Base-by-base conservation (phyloP, 1,140 invertebrate species). In the Meloidogyne floridensis region DNA sequence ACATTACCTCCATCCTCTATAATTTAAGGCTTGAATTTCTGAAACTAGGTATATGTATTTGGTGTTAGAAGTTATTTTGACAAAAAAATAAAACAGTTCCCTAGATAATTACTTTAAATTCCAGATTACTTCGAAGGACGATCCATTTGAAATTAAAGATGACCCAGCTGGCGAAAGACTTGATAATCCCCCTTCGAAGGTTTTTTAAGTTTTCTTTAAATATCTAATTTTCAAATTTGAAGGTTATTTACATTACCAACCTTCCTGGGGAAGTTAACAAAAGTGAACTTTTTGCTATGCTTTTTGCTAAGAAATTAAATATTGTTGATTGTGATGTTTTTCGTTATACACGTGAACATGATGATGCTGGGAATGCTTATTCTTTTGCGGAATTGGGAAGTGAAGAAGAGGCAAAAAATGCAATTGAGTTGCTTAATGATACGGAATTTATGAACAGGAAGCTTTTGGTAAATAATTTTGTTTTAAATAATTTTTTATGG, bases 271-370 rank as follows among this genome's bases (percentile, higher is more conserved):
- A 65, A 3, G 59, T 65, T 6, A 65, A 65, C 7, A n/a, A 5
- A 4, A 65, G 1, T 65, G 59, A n/a, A 6, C 15, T 65, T 18
- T 13, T n/a, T 13, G n/a, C 4, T n/a, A 65, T 65, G 59, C 59
- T 65, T 65, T 65, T 65, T 65, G 59, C 15, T n/a, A 65, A 65
- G n/a, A n/a, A 8, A 65, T 65, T 65, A 65, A 65, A 65, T 65
- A 65, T 65, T 65, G 7, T 65, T n/a, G 59, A 65, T n/a, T 65
- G 59, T n/a, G n/a, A 5, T 65, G 59, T 65, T 65, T n/a, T 6
- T n/a, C 56, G 56, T 15, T 11, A 18, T 65, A 6, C 15, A 65
- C 59, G 59, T 65, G 5, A 8, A 7, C 15, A 65, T 65, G 59
- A 65, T 18, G 7, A 4, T n/a, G 59, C n/a, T n/a, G 2, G 2